Conservation (phyloP, 2,113 vertebrate species). For the Nothoprocta pentlandii region DNA sequence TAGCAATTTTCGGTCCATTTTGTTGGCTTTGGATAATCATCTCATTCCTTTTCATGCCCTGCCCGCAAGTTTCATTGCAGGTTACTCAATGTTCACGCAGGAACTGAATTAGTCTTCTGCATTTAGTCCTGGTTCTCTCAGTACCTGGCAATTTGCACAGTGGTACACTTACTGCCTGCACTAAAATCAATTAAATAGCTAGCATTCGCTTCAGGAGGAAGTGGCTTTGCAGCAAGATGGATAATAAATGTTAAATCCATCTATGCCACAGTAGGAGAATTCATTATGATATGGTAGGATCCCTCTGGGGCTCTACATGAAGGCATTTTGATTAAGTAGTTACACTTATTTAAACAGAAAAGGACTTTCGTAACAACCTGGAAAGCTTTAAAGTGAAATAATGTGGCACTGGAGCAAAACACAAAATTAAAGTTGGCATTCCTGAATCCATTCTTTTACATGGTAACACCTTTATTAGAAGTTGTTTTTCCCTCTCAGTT, state of each 20-base stretch:
- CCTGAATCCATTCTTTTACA: neutral
- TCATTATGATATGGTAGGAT: conserved; percentile 47
- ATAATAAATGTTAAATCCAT: conserved; percentile 49
- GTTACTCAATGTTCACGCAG: neutral
- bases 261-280: conserved; percentile 39
- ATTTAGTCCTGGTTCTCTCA: conserved; percentile 15
- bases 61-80: conserved; percentile 38
- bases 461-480: neutral
- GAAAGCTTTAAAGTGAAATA: conserved; percentile 40
- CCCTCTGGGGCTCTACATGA: neutral
- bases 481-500: neutral
- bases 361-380: conserved; percentile 28
- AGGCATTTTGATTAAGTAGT: conserved; percentile 52
- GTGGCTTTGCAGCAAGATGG: conserved; percentile 6
- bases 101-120: conserved; percentile 25
- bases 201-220: conserved; percentile 22
- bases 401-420: neutral
- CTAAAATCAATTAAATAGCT: conserved; percentile 60
- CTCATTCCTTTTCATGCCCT: conserved; percentile 48
- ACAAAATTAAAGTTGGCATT: neutral
- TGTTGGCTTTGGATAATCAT: conserved; percentile 39
- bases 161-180: neutral
- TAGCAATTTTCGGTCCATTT: conserved; percentile 48
- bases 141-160: conserved; percentile 53
- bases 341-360: conserved; percentile 27